A percentile compares a stretch with the other conserved stretches of the same genome.
Conservation (phyloP, 2,888 invertebrate species). For the Drosophila infuscata region DNA sequence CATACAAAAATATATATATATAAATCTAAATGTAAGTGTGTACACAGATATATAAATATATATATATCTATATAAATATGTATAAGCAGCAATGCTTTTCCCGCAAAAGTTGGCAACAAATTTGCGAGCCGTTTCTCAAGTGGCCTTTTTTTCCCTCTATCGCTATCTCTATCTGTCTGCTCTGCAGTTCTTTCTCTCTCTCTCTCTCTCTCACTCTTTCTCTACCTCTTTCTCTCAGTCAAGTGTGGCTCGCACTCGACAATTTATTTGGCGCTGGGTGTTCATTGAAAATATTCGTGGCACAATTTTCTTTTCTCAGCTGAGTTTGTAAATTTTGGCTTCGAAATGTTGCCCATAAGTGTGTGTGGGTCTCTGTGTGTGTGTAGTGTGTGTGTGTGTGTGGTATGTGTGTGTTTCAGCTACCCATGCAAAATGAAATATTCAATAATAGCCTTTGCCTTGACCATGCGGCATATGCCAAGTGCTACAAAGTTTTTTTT, state of each 20-base stretch:
- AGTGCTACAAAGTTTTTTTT: slow-evolving; percentile 51
- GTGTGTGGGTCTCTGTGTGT: background rate
- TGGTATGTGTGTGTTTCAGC: slow-evolving; percentile 13
- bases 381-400: background rate
- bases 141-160: slow-evolving; percentile 31
- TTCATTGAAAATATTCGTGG: slow-evolving; percentile 66
- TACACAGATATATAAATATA: slow-evolving; percentile 1
- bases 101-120: slow-evolving; percentile 78
- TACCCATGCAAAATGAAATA: slow-evolving; percentile 60
- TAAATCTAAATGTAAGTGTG: slow-evolving; percentile 8
- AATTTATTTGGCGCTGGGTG: slow-evolving; percentile 61
- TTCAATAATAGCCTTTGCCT: slow-evolving; percentile 75
- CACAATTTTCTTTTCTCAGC: slow-evolving; percentile 58
- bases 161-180: background rate
- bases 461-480: slow-evolving; percentile 76
- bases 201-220: background rate
- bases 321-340: slow-evolving; percentile 62
- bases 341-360: slow-evolving; percentile 27
- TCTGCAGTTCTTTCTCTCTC: slow-evolving; percentile 1
- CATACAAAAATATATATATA: background rate
- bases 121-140: slow-evolving; percentile 69
- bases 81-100: slow-evolving; percentile 32
- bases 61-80: background rate
- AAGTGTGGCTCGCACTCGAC: slow-evolving; percentile 77
- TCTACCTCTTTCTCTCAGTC: slow-evolving; percentile 30